phyloP scores from a whole-genome alignment of 2,888 invertebrate species.

The Aspidiotus destructor region DNA sequence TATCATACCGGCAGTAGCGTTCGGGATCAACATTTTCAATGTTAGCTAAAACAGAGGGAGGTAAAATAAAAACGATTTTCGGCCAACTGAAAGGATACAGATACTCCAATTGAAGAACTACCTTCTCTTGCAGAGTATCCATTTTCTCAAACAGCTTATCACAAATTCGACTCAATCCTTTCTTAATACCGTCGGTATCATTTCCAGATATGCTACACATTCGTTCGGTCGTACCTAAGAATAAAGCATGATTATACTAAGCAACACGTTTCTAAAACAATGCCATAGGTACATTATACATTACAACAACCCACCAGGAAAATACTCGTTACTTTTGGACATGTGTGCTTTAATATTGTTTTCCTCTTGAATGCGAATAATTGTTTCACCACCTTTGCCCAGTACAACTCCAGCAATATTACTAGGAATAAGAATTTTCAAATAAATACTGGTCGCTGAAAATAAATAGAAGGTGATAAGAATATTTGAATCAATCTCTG shows the following conservation, averaged over 20 bases:
- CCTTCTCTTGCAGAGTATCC: neutral
- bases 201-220: slow-evolving; percentile 82
- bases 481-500: neutral
- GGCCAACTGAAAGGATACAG: neutral
- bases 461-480: neutral
- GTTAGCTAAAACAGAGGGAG: neutral
- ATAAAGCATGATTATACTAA: neutral
- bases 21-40: slow-evolving; percentile 86
- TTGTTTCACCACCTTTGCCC: slow-evolving; percentile 98
- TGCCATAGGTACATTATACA: neutral
- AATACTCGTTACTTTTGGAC: slow-evolving; percentile 98
- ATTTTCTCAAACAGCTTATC: slow-evolving; percentile 12
- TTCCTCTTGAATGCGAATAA: slow-evolving; percentile 94
- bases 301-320: slow-evolving; percentile 66
- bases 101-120: neutral
- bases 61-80: neutral
- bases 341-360: slow-evolving; percentile 96
- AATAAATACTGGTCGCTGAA: slow-evolving; percentile 55
- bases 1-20: slow-evolving; percentile 94
- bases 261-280: neutral
- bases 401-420: slow-evolving; percentile 98
- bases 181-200: slow-evolving; percentile 68
- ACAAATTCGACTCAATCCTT: neutral
- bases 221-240: slow-evolving; percentile 78
- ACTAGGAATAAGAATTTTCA: slow-evolving; percentile 93